These are phyloP conservation scores for Melanaphis sacchari DNA, from an alignment of 1,140 invertebrate species.

Conservation along the genomic window DNA sequence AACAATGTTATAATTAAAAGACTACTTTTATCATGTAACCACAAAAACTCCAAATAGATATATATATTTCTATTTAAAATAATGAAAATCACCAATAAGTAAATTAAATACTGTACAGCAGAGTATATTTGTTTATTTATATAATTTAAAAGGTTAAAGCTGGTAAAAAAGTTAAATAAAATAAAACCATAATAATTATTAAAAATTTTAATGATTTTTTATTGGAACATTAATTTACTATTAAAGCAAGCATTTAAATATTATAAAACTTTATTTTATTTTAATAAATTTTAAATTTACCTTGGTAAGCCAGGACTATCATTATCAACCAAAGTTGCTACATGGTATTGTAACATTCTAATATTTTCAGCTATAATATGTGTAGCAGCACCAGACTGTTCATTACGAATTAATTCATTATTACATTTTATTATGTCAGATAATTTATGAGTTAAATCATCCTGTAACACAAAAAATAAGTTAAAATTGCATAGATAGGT, in stretches of 20 bases:
- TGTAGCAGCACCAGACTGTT: slow-evolving; percentile 93
- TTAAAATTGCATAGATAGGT: neutral
- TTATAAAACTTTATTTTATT: neutral
- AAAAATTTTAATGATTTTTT: too few relatives aligned
- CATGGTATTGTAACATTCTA: slow-evolving; percentile 98
- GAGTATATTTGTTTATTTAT: too few relatives aligned
- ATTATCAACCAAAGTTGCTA: slow-evolving; percentile 97
- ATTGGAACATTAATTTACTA: neutral
- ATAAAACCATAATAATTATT: too few relatives aligned
- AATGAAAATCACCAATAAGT: too few relatives aligned
- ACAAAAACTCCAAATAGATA: too few relatives aligned
- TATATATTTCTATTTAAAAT: too few relatives aligned
- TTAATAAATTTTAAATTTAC: slow-evolving; percentile 63
- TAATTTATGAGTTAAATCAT: slow-evolving; percentile 99
- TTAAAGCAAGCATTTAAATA: neutral
- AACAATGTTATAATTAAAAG: too few relatives aligned
- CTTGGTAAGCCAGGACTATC: slow-evolving; percentile 97
- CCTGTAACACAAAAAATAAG: slow-evolving; percentile 68
- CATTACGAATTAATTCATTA: slow-evolving; percentile 94
- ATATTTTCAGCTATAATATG: slow-evolving; percentile 97
- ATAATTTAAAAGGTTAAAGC: too few relatives aligned
- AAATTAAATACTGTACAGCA: too few relatives aligned
- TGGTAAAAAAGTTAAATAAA: too few relatives aligned
- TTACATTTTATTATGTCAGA: slow-evolving; percentile 99
- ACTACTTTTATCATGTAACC: too few relatives aligned